A percentile compares a stretch with the other conserved stretches of the same genome.
Evolutionary conservation across 2,113 vertebrate genomes (phyloP).

Genomic region (Setophaga kirtlandii): DNA sequence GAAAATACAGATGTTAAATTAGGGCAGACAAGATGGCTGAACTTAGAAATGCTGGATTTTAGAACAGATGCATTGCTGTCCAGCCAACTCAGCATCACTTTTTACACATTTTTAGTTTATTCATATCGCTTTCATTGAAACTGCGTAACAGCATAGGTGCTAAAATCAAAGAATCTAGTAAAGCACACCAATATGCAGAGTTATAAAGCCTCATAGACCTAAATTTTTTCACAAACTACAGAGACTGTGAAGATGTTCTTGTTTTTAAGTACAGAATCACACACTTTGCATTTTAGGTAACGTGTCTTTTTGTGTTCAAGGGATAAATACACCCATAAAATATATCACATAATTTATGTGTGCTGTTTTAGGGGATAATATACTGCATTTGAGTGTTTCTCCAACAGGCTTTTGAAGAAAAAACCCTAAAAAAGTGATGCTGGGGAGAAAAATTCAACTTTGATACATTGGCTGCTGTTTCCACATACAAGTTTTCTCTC

Average conservation of each 20-base stretch:
- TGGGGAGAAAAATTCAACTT: background rate
- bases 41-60: background rate
- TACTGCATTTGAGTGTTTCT: background rate
- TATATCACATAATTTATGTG: background rate
- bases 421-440: background rate
- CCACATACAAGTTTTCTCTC: conserved; percentile 27
- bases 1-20: conserved; percentile 41
- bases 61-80: conserved; percentile 40
- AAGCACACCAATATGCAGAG: background rate
- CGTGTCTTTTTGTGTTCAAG: background rate
- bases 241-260: background rate
- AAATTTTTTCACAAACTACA: background rate
- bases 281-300: background rate
- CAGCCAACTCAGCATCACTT: conserved; percentile 35
- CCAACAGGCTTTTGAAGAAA: background rate
- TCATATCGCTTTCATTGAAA: background rate
- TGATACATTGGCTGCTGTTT: conserved; percentile 8
- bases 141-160: background rate
- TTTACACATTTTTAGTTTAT: conserved; percentile 28
- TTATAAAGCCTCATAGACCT: background rate
- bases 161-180: conserved; percentile 32
- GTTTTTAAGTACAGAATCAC: background rate
- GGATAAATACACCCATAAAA: background rate
- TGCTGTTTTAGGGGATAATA: background rate
- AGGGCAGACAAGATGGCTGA: conserved; percentile 1